Conservation (phyloP, 2,797 vertebrate species). For the Spheniscus humboldti region DNA sequence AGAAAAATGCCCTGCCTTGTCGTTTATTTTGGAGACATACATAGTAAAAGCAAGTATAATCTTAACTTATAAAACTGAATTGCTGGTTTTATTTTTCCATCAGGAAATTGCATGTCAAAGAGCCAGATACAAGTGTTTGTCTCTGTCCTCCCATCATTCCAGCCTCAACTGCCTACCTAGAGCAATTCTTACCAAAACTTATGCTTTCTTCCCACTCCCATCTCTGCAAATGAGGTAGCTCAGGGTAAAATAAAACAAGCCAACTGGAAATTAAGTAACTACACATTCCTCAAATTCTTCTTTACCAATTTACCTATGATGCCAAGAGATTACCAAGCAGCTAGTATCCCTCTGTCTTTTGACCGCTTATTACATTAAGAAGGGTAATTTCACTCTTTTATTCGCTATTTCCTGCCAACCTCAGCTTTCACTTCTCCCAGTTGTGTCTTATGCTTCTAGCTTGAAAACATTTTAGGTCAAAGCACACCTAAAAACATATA, state of each 20-base stretch:
- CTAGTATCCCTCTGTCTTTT: neutral
- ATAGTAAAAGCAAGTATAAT: neutral
- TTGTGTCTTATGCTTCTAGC: neutral
- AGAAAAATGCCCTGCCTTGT: neutral
- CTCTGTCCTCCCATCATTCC: neutral
- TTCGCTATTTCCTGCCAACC: neutral
- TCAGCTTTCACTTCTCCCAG: neutral
- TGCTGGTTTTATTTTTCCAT: neutral
- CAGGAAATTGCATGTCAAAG: neutral
- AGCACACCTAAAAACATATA: neutral
- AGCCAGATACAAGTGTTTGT: neutral
- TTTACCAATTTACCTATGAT: neutral
- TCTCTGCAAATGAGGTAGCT: conserved; percentile 43
- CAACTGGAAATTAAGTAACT: neutral
- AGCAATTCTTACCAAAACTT: neutral
- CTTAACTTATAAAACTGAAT: neutral
- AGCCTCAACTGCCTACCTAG: neutral
- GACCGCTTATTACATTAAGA: neutral
- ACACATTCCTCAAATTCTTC: neutral
- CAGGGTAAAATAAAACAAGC: neutral
- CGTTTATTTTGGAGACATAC: neutral
- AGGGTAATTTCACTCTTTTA: neutral
- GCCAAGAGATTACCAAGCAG: neutral
- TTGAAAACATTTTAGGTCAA: neutral
- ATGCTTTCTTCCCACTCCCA: neutral